phyloP scores from a whole-genome alignment of 2,888 invertebrate species.

The Melikaiella ostensackeni region DNA sequence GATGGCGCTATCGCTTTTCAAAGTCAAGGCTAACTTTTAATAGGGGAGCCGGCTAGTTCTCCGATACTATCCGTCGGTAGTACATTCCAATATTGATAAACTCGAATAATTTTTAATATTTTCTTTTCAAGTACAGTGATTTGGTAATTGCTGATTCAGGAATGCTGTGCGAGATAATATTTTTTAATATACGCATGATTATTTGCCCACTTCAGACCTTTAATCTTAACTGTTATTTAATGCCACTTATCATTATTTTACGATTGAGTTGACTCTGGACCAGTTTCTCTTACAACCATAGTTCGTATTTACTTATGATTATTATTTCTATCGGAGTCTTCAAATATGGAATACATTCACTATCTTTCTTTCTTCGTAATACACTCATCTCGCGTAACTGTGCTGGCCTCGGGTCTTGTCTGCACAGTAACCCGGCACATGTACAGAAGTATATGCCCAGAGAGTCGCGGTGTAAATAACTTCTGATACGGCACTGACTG shows the following conservation, averaged over 20 bases:
- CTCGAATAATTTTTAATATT: background rate
- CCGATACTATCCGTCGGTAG: too few species aligned
- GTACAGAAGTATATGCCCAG: too few species aligned
- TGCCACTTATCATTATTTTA: background rate
- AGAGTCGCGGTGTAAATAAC: too few species aligned
- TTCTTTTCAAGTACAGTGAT: background rate
- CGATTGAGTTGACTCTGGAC: conserved; percentile 12
- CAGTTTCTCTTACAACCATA: conserved; percentile 21
- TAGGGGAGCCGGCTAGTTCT: too few species aligned
- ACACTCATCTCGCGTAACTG: too few species aligned
- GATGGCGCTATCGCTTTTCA: too few species aligned
- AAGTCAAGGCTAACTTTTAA: too few species aligned
- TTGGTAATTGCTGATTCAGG: background rate
- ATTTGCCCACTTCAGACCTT: background rate
- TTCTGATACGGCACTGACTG: too few species aligned
- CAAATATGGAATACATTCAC: conserved; percentile 41
- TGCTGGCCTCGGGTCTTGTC: too few species aligned
- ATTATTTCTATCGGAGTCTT: conserved; percentile 33
- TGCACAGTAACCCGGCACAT: too few species aligned
- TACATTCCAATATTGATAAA: background rate
- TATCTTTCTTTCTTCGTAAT: conserved; percentile 23
- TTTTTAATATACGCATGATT: background rate
- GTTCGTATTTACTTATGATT: conserved; percentile 12
- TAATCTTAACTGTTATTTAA: background rate
- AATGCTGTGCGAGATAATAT: background rate